Base-by-base conservation (phyloP, 2,888 invertebrate species). In the Melieria omissa region DNA sequence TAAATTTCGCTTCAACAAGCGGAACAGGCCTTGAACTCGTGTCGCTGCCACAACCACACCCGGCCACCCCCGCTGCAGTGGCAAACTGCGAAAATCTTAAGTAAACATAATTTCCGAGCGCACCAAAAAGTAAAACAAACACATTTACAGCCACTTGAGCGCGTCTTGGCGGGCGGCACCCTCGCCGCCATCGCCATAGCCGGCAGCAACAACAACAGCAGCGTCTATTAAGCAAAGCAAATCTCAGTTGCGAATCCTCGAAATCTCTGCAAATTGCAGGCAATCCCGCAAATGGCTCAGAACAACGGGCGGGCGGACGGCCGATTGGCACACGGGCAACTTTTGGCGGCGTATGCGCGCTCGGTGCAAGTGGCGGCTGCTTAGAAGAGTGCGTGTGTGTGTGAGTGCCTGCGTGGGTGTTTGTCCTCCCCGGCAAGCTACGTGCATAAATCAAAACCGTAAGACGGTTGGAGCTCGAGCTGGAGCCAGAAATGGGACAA, bases 201-300 rank as follows among this genome's bases (percentile, higher is more conserved):
- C 45, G 8, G 45, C 54, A 57, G 55, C 55, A 69, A 63, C 62
- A 47, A 41, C 55, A 63, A 62, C 55, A 41, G 62, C 10, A n/a
- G n/a, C n/a, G 5, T 9, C n/a, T 8, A 14, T 52, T 12, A 52
- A 14, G 12, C 12, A n/a, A n/a, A 69, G 55, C 52, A 63, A 62
- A 69, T 58, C 71, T 73, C 64, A 65, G 45, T 71, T 57, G 47
- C 49, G 73, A 75, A 64, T 71, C 70, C 73, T 55, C 72, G 68
- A 78, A 78, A 77, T 76, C 78, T 75, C 71, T 73, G 83, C 83
- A 84, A 84, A 84, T 84, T 84, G 81, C 83, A 78, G 82, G 81
- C 84, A 83, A 84, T 84, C 81, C 81, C 83, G 78, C 78, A 80
- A 83, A 84, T 83, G 80, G 80, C 80, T 80, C 81, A 77, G 81